These are phyloP conservation scores for Meles meles DNA, from an alignment of 2,113 vertebrate species.

Conservation along the genomic window DNA sequence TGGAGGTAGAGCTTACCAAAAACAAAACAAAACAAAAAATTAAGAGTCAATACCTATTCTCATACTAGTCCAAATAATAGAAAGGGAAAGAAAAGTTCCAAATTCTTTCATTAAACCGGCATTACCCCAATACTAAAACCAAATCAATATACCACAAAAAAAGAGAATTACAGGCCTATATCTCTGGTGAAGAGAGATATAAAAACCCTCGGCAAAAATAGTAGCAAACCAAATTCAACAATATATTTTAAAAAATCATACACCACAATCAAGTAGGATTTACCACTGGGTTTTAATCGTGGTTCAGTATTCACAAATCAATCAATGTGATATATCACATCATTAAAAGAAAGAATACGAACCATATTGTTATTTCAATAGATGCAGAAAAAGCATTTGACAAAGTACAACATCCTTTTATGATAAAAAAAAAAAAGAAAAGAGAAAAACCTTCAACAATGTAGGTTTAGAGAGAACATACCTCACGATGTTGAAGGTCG, in stretches of 20 bases:
- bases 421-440: background rate
- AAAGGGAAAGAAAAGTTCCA: background rate
- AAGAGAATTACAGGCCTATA: background rate
- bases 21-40: background rate
- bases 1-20: background rate
- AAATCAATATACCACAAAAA: background rate
- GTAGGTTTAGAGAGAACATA: background rate
- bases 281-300: background rate
- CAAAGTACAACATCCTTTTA: background rate
- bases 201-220: background rate
- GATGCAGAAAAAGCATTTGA: background rate
- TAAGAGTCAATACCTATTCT: background rate
- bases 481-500: background rate
- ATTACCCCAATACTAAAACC: background rate
- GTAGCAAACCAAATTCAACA: background rate
- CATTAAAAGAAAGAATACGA: background rate
- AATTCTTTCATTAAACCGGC: background rate
- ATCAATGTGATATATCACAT: background rate
- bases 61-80: background rate
- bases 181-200: background rate
- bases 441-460: background rate
- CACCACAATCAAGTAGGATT: background rate
- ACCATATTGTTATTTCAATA: background rate
- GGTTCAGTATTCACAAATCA: background rate
- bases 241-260: background rate